phyloP scores from a whole-genome alignment of 2,888 invertebrate species.

The Junonia oenone region DNA sequence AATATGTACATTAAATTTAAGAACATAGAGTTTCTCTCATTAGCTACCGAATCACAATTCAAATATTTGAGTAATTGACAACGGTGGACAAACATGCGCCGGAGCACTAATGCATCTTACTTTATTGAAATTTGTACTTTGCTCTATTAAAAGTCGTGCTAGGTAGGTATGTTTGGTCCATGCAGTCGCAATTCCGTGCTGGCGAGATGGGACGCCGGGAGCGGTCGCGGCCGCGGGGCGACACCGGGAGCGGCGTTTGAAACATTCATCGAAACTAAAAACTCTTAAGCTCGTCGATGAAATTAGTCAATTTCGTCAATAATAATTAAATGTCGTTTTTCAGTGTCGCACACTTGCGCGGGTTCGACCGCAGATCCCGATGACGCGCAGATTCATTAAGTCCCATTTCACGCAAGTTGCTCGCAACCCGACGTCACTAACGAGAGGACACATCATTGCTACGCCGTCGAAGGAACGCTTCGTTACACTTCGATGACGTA shows the following conservation, averaged over 20 bases:
- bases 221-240: conserved; percentile 11
- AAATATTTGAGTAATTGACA: conserved; percentile 79
- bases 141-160: conserved; percentile 67
- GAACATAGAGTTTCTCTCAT: conserved; percentile 77
- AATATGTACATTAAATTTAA: conserved; percentile 77
- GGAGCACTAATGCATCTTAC: conserved; percentile 71
- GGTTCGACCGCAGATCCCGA: conserved; percentile 37
- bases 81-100: conserved; percentile 77
- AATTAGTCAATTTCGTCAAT: conserved; percentile 15
- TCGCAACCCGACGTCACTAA: conserved; percentile 54
- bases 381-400: conserved; percentile 35
- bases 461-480: conserved; percentile 23
- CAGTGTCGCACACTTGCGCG: not conserved
- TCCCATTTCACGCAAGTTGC: conserved; percentile 39
- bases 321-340: not conserved
- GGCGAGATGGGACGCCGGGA: conserved; percentile 8
- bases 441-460: conserved; percentile 42
- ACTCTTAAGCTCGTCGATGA: conserved; percentile 18
- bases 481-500: conserved; percentile 21
- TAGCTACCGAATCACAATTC: conserved; percentile 80
- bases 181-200: conserved; percentile 55
- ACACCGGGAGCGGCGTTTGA: not conserved
- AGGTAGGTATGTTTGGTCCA: conserved; percentile 71
- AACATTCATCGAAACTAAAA: conserved; percentile 15
- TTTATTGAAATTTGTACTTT: conserved; percentile 77